Evolutionary conservation across 2,113 vertebrate species (phyloP), one percentile per base, ranked within the genome.

Genomic region (Nanorana parkeri): DNA sequence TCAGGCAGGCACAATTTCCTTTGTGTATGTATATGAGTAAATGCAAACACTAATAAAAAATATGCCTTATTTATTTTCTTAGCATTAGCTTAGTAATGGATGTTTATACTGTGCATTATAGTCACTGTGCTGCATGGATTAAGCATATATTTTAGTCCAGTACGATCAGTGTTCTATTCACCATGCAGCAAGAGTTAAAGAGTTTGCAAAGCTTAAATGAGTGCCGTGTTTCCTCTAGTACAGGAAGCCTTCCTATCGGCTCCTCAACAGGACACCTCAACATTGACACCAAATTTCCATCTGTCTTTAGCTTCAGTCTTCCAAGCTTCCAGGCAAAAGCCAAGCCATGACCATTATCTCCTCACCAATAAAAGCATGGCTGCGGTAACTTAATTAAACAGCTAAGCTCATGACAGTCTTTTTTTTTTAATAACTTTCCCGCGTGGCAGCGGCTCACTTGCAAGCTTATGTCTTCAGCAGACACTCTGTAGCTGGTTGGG

Each of bases 1-100:
- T 86, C 90, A 84, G 88, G 69, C 90, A 90, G 84, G 84, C 86
- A 83, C 86, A 85, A 41, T 85, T 86, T 88, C 88, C 85, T 87
- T 87, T 78, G 86, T 88, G 87, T 86, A 87, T 84, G 85, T 81
- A 84, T 86, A 82, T 85, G 74, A 47, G 85, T 73, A 85, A 77
- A 85, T 86, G 86, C 87, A 89, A 90, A 88, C 83, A 54, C 87
- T 88, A 86, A 86, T 84, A 79, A 83, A 83, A 88, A 85, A 54
- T 87, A 88, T 17, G 86, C 77, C 83, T 81, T 64, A 85, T 69
- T 89, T 52, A 36, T 61, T 81, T 84, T 84, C 84, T 78, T 73
- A 78, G 41, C 76, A 77, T 79, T 86, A 72, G 83, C 84, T 63
- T 66, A 68, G 80, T 26, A 74, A 87, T 84, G 69, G 82, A 83